Percentiles rank a stretch among this genome's conserved stretches.
These are phyloP conservation scores for Chaetorhynchus papuensis DNA, from an alignment of 2,113 vertebrate species.

Conservation along the genomic window DNA sequence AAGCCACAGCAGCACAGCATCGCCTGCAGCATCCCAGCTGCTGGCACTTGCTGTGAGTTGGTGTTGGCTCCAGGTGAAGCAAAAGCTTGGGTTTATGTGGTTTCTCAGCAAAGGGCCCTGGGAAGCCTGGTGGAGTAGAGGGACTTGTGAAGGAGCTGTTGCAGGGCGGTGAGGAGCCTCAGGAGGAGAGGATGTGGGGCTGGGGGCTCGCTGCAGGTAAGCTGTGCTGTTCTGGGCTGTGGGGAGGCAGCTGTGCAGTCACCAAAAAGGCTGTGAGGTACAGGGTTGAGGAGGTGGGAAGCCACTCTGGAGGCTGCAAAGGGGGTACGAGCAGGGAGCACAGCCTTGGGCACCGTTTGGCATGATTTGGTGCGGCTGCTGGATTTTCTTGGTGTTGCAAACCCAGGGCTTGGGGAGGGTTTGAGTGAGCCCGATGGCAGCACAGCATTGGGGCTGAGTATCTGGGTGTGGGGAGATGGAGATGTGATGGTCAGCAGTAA, in stretches of 20 bases:
- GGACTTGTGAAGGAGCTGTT: not conserved
- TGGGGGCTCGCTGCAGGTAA: not conserved
- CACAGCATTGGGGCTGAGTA: accelerated
- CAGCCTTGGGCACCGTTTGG: accelerated
- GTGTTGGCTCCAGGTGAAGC: not conserved
- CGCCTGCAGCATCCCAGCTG: not conserved
- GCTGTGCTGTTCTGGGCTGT: not conserved
- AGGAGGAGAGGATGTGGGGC: not conserved
- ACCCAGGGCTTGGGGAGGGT: not conserved
- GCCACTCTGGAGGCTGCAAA: not conserved
- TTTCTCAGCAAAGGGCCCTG: not conserved
- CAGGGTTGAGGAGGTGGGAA: not conserved
- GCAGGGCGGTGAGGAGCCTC: accelerated
- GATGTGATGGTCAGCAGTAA: not conserved
- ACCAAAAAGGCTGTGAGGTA: not conserved
- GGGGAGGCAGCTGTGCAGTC: not conserved
- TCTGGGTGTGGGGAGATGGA: not conserved
- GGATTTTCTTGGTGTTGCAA: not conserved
- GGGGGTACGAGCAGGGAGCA: not conserved
- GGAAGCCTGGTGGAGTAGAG: not conserved
- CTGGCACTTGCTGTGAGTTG: not conserved
- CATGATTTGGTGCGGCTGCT: accelerated
- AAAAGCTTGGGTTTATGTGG: not conserved
- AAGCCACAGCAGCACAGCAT: not conserved
- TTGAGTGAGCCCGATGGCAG: accelerated